Evolutionary conservation across 2,888 invertebrate genomes (phyloP), one percentile per base, ranked within the genome.

Genomic region (Pammene aurita): DNA sequence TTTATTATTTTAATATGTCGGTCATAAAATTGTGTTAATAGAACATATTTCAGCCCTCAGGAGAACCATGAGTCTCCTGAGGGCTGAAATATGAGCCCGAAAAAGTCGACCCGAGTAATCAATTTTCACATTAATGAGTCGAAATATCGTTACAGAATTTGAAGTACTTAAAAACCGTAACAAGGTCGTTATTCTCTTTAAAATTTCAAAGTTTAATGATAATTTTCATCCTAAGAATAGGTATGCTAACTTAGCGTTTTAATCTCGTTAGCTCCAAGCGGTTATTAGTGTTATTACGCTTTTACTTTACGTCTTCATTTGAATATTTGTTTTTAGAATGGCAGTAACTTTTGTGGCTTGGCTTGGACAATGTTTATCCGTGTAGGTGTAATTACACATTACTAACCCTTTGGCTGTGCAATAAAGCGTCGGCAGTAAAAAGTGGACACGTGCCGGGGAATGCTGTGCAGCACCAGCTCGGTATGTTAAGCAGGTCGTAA

Each of bases 1-100:
- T 93, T 93, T 93, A 93, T 93, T 93, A 93, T 93, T 93, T 93
- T 91, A 92, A 92, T 92, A 92, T 92, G 92, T 91, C 84, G 87
- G 88, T 84, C 87, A 87, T 92, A 90, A 92, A 92, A 92, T 89
- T 91, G 92, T 91, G 92, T 92, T 92, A 92, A 92, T 91, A 88
- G 89, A 84, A 87, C 92, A 85, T n/a, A n/a, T n/a, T n/a, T n/a
- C n/a, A n/a, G n/a, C n/a, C n/a, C n/a, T n/a, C n/a, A n/a, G n/a
- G n/a, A n/a, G n/a, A n/a, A n/a, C n/a, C n/a, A 84, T 84, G 87
- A 82, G 82, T 82, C 80, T 81, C 79, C 82, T 82, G 84, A 78
- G 85, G 82, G 85, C 86, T 85, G 83, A 85, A 84, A 85, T 86
- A 85, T 81, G 84, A 83, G 84, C 83, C 84, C 83, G 76, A 81